These are phyloP conservation scores for Criorhina ranunculi DNA, from an alignment of 2,888 invertebrate species.

Conservation along the genomic window DNA sequence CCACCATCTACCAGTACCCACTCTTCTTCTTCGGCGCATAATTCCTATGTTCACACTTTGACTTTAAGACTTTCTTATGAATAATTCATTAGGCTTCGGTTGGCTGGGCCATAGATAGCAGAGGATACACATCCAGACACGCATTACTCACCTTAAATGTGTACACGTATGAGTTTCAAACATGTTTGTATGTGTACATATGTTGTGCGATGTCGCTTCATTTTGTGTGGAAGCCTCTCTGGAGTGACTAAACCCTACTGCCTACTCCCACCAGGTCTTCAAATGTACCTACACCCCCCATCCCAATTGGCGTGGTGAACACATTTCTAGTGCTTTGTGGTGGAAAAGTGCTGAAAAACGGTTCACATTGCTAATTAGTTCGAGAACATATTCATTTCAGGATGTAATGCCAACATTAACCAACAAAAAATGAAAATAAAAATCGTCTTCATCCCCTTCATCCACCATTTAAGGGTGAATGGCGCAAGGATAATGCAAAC, in stretches of 20 bases:
- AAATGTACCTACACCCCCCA: too few relatives aligned
- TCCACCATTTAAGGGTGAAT: neutral
- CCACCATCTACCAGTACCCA: neutral
- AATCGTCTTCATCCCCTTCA: neutral
- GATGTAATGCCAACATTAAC: neutral
- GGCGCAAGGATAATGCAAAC: constrained; percentile 21
- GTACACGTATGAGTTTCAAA: constrained; percentile 52
- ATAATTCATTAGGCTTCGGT: constrained; percentile 72
- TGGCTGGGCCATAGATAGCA: constrained; percentile 65
- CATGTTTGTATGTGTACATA: constrained; percentile 41
- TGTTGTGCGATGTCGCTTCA: constrained; percentile 71
- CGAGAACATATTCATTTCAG: constrained; percentile 63
- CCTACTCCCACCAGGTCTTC: neutral
- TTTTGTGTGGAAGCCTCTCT: constrained; percentile 62
- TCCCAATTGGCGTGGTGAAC: constrained; percentile 5
- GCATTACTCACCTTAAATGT: constrained; percentile 73
- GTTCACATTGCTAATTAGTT: constrained; percentile 69
- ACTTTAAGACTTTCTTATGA: constrained; percentile 75
- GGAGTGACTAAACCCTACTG: constrained; percentile 13
- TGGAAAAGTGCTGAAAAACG: constrained; percentile 56
- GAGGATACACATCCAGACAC: constrained; percentile 70
- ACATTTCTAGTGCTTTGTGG: constrained; percentile 39
- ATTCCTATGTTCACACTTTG: constrained; percentile 75
- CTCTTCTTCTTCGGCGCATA: constrained; percentile 53
- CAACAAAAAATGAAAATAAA: neutral